Evolutionary conservation across 2,888 invertebrate genomes (phyloP), one percentile per base, ranked within the genome.

Genomic region (Cryptus viduatorius): DNA sequence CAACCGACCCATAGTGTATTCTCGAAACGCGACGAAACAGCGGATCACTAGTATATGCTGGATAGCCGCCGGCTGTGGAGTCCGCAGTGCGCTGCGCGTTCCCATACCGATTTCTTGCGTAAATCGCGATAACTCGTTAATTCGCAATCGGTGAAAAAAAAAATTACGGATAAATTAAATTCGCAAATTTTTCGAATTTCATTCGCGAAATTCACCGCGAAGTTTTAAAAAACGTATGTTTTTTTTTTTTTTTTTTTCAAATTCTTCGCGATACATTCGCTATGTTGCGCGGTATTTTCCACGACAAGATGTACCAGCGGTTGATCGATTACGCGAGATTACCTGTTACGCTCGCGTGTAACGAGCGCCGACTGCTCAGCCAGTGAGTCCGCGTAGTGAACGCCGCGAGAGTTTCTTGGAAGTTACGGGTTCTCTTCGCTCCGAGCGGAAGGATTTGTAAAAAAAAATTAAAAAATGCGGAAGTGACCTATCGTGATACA

Each of bases 1-100:
- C 19, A 46, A 7, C 42, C 37, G 42, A 44, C 5, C 56, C 19
- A 50, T 68, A 46, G 42, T 31, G 68, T 64, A 68, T 73, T 72
- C 77, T 75, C 82, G 75, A 84, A 82, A 84, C 83, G 5, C 80
- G 46, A 77, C 77, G 84, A 84, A 82, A 75, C 78, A 46, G 68
- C 84, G 65, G 78, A 75, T 69, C 68, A 59, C 59, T 82, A 84
- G 84, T 84, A 75, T 82, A 84, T 56, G 84, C 71, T 79, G 84
- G 84, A 82, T 84, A 69, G 82, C 75, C 82, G 84, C 82, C 78
- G 84, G 84, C 44, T 82, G 10, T 84, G 10, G 80, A 84, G 75
- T 84, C 67, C 68, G 77, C 76, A 37, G 48, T 56, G 7, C 29
- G 37, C 68, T 71, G 64, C 72, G 72, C 59, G 61, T 72, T 67